Evolutionary conservation across 2,113 vertebrate species (phyloP).

Genomic region (Isurus oxyrinchus): DNA sequence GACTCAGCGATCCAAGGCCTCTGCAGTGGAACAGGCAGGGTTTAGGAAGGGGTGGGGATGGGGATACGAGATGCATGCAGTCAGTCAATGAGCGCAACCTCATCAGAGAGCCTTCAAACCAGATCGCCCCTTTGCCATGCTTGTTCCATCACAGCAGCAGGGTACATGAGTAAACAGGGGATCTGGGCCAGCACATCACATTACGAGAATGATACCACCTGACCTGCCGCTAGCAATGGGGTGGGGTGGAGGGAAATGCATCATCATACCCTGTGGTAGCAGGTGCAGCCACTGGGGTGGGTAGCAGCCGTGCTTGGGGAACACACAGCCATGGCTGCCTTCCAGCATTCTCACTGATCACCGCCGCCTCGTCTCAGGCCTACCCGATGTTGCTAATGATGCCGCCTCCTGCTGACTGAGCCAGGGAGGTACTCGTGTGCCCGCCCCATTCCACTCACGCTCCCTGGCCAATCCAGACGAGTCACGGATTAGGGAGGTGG

Average conservation of each 20-base stretch:
- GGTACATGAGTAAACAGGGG: constrained; percentile 53
- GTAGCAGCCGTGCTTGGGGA: constrained; percentile 53
- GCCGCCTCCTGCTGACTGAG: constrained; percentile 71
- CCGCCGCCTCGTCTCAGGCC: constrained; percentile 78
- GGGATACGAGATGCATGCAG: constrained; percentile 55
- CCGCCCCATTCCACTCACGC: constrained; percentile 75
- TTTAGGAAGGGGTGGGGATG: constrained; percentile 34
- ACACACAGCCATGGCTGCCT: constrained; percentile 58
- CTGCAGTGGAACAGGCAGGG: not conserved
- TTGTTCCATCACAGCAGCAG: constrained; percentile 52
- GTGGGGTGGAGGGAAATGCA: constrained; percentile 39
- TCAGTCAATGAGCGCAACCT: constrained; percentile 50
- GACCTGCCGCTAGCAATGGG: constrained; percentile 57
- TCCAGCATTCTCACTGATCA: constrained; percentile 69
- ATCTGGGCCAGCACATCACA: constrained; percentile 57
- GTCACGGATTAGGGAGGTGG: constrained; percentile 78
- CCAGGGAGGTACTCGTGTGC: constrained; percentile 66
- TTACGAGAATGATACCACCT: constrained; percentile 57
- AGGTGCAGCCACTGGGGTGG: constrained; percentile 60
- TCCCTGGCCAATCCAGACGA: constrained; percentile 75
- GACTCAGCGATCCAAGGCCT: not conserved
- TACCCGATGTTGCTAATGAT: constrained; percentile 81
- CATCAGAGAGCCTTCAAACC: constrained; percentile 42
- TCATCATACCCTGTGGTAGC: constrained; percentile 57
- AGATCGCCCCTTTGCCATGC: constrained; percentile 63